Conservation (phyloP, 2,888 invertebrate genomes). For the Alitta virens region DNA sequence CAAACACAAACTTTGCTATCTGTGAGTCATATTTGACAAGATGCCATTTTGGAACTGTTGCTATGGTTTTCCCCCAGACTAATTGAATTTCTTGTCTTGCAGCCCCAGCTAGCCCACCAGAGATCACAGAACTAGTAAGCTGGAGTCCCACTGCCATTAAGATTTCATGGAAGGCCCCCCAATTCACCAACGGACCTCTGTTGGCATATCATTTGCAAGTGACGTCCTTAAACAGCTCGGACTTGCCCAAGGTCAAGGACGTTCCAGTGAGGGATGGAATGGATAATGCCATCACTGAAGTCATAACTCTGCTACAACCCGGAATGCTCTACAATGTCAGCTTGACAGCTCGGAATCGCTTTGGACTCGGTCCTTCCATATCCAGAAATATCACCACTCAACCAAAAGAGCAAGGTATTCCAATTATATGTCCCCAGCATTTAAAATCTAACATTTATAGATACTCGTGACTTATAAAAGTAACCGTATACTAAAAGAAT, state of each 20-base stretch:
- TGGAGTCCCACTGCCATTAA: constrained; percentile 77
- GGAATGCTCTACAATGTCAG: constrained; percentile 21
- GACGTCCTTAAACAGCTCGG: constrained; percentile 26
- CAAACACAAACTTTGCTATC: neutral
- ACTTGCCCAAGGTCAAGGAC: neutral
- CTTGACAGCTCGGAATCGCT: constrained; percentile 21
- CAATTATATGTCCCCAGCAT: too few species aligned
- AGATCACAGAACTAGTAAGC: constrained; percentile 66
- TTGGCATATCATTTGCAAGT: constrained; percentile 70
- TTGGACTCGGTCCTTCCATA: constrained; percentile 18
- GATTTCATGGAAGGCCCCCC: constrained; percentile 84
- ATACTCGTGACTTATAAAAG: too few species aligned
- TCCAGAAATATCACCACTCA: constrained; percentile 7
- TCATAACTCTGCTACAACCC: constrained; percentile 21
- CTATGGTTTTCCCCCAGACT: neutral
- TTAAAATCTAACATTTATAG: too few species aligned
- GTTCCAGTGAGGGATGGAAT: neutral
- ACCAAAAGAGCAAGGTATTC: constrained; percentile 11
- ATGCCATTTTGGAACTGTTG: neutral
- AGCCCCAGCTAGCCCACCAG: constrained; percentile 73
- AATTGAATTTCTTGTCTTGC: constrained; percentile 56
- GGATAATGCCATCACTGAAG: constrained; percentile 12
- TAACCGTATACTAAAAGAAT: too few species aligned
- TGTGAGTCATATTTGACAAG: neutral
- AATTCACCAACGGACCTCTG: constrained; percentile 82